A percentile compares a stretch with the other conserved stretches of the same genome.
phyloP scores from a whole-genome alignment of 23 tunicate species.

The Halocynthia aurantium region DNA sequence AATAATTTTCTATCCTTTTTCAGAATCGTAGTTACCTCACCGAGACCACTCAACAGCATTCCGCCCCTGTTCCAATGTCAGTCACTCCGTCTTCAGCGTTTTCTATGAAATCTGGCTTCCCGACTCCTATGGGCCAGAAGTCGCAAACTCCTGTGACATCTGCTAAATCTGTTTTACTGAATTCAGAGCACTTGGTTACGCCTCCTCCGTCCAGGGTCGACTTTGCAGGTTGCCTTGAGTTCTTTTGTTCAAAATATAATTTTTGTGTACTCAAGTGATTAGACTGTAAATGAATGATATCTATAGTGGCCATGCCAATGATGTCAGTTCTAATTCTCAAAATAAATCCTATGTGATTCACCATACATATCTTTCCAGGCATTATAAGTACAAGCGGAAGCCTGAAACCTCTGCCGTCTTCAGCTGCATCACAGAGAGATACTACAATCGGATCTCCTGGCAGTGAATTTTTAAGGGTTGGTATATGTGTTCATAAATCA shows the following conservation, averaged over 20 bases:
- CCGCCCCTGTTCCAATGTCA: slow-evolving; percentile 13
- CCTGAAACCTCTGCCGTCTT: slow-evolving; percentile 17
- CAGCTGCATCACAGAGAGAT: slow-evolving; percentile 14
- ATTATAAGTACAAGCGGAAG: slow-evolving; percentile 10
- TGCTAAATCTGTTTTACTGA: not conserved
- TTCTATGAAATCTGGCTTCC: slow-evolving; percentile 12
- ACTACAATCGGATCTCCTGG: slow-evolving; percentile 9
- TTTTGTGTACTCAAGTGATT: too few relatives aligned
- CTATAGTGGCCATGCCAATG: too few relatives aligned
- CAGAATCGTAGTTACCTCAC: slow-evolving; percentile 14
- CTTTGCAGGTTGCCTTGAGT: slow-evolving; percentile 1
- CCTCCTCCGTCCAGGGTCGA: slow-evolving; percentile 6
- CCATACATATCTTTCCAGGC: not conserved
- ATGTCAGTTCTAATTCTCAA: not conserved
- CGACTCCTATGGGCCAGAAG: not conserved
- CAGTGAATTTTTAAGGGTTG: slow-evolving; percentile 19
- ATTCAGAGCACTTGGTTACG: slow-evolving; percentile 10
- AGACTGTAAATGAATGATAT: too few relatives aligned
- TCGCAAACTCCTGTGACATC: not conserved
- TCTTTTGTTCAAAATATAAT: too few relatives aligned
- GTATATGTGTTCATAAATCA: not conserved
- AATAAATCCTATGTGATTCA: not conserved
- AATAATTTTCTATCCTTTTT: not conserved
- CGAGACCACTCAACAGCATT: not conserved
- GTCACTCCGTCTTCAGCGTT: slow-evolving; percentile 9